A percentile compares a stretch with the other conserved stretches of the same genome.
These are phyloP conservation scores for Tachysurus fulvidraco DNA, from an alignment of 2,113 vertebrate species.

Conservation along the genomic window DNA sequence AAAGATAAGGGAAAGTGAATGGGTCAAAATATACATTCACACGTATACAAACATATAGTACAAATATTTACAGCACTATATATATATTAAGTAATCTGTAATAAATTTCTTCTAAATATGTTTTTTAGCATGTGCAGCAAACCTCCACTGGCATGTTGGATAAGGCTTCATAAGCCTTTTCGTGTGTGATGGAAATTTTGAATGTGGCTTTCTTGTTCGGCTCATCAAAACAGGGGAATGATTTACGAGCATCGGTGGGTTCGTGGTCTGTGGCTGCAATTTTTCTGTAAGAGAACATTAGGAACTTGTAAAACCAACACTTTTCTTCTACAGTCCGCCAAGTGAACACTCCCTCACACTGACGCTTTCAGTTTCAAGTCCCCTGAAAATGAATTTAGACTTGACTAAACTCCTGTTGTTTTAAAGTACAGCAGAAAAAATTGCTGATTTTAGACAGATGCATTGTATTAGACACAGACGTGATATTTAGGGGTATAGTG, in stretches of 20 bases:
- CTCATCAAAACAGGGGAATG: conserved; percentile 97
- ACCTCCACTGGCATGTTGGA: conserved; percentile 94
- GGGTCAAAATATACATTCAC: not conserved
- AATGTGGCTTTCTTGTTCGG: conserved; percentile 97
- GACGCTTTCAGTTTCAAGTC: conserved; percentile 7
- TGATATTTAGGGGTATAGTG: not conserved
- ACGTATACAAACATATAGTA: not conserved
- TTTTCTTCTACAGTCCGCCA: conserved; percentile 11
- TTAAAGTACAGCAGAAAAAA: not conserved
- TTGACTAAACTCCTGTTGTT: conserved; percentile 7
- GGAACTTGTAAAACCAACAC: conserved; percentile 40
- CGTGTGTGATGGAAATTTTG: conserved; percentile 82
- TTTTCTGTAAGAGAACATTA: conserved; percentile 77
- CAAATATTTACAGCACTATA: no score
- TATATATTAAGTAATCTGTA: no score
- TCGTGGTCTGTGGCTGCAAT: conserved; percentile 98
- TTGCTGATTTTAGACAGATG: not conserved
- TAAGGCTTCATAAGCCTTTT: conserved; percentile 69
- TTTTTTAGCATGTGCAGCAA: conserved; percentile 33
- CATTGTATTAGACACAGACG: not conserved
- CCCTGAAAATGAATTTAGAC: conserved; percentile 36
- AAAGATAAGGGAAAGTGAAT: not conserved
- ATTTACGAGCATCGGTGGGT: conserved; percentile 94
- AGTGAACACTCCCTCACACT: conserved; percentile 10
- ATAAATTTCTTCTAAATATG: not conserved